Conservation (phyloP, 2,113 vertebrate genomes). For the Chascanopsetta lugubris region DNA sequence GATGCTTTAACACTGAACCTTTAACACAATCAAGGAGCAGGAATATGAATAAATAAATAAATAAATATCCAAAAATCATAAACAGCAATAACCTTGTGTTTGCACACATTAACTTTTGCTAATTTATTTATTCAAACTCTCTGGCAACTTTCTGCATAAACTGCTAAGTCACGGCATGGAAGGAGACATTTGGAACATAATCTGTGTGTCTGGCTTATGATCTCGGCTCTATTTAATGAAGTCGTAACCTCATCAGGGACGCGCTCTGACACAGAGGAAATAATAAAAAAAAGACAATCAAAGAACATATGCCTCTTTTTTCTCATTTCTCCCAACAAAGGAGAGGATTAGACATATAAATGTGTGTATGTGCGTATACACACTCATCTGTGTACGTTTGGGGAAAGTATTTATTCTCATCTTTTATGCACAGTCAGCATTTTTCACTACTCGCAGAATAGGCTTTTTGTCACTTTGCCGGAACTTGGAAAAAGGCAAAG, state of each 20-base stretch:
- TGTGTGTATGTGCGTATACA: background rate
- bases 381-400: background rate
- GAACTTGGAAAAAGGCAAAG: slow-evolving; percentile 20
- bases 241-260: slow-evolving; percentile 52
- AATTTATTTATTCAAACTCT: background rate
- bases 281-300: slow-evolving; percentile 34
- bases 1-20: too few relatives aligned
- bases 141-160: slow-evolving; percentile 39
- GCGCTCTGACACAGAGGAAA: slow-evolving; percentile 34
- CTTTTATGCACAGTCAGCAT: slow-evolving; percentile 23
- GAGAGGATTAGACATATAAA: slow-evolving; percentile 21
- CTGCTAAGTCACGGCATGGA: slow-evolving; percentile 35
- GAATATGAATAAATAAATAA: too few relatives aligned
- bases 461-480: slow-evolving; percentile 17
- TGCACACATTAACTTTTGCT: background rate
- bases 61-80: too few relatives aligned
- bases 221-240: slow-evolving; percentile 63
- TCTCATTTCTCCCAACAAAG: slow-evolving; percentile 9
- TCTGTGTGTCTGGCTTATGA: slow-evolving; percentile 47
- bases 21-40: background rate
- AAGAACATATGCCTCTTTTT: slow-evolving; percentile 29
- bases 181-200: slow-evolving; percentile 44
- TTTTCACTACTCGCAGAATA: slow-evolving; percentile 9
- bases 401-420: slow-evolving; percentile 18
- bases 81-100: background rate